Percentiles rank a stretch among this genome's conserved stretches.
Evolutionary conservation across 1,140 invertebrate species (phyloP).

Genomic region (Dryas iulia): DNA sequence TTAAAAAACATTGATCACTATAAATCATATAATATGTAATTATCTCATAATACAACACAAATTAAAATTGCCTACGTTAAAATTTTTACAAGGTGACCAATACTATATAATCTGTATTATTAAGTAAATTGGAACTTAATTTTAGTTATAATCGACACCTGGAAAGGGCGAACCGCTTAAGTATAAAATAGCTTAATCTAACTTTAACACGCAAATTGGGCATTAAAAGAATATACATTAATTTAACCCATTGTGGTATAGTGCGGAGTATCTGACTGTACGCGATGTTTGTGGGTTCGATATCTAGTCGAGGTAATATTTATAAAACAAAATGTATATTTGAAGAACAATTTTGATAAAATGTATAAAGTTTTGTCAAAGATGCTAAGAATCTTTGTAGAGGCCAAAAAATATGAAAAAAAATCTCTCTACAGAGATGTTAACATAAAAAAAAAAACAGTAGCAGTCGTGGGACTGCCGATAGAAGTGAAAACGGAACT

Average conservation of each 20-base stretch:
- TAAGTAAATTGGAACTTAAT: background rate
- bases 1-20: too few species aligned
- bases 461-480: too few species aligned
- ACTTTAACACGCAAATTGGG: conserved; percentile 15
- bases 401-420: too few species aligned
- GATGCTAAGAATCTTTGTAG: too few species aligned
- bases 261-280: background rate
- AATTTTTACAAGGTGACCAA: background rate
- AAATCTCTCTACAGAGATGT: too few species aligned
- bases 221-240: conserved; percentile 8
- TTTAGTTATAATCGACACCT: conserved; percentile 2
- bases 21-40: too few species aligned
- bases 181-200: conserved; percentile 1
- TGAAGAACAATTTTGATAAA: too few species aligned
- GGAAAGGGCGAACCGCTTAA: background rate
- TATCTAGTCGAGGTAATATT: background rate
- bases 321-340: too few species aligned
- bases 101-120: background rate
- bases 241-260: background rate
- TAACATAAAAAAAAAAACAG: too few species aligned
- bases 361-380: too few species aligned
- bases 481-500: too few species aligned
- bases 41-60: too few species aligned
- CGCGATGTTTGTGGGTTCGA: background rate
- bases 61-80: background rate